Evolutionary conservation across 2,113 vertebrate genomes (phyloP), one percentile per base, ranked within the genome.

Genomic region (Rousettus leschenaultii): DNA sequence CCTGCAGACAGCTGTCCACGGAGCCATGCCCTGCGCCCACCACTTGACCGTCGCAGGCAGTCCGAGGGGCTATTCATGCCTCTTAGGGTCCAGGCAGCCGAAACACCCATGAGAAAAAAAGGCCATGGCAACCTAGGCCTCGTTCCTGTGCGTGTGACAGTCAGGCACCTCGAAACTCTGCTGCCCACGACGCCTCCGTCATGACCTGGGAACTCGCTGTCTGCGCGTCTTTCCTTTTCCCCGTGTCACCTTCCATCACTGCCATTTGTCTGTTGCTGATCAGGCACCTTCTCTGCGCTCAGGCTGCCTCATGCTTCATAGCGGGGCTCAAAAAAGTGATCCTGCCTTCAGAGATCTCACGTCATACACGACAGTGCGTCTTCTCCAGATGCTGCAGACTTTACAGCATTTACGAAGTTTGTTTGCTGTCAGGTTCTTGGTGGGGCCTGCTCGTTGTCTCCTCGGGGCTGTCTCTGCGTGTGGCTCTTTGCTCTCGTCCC

Each of bases 71-170:
- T 26, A 0, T 59, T 63, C 3, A 0, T 19, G 30, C 15, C 43
- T 33, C 11, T n/a, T 2, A 1, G 0, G 30, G 13, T 48, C 40
- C 68, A 7, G 16, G 22, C 35, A 28, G 11, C 53, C 5, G 5
- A 48, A 26, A 35, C 8, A n/a, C 13, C 55, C 3, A 2, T 8
- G 40, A 30, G 21, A 24, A 14, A 43, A 35, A n/a, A 43, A 7
- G 35, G 5, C 6, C 2, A 0, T 0, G 48, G 65, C 8, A 7
- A 8, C 53, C 51, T 16, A 21, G 28, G 24, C 40, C 9, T 24
- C 26, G 21, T 48, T 10, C 57, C 53, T 19, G 33, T 7, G 18
- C 1, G 13, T 15, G 1, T 1, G 19, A 4, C 5, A 3, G 0
- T 0, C 21, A 19, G 59, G 7, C 74, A 9, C 51, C 48, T 30